phyloP scores from a whole-genome alignment of 2,888 invertebrate species.

The Steinernema carpocapsae region DNA sequence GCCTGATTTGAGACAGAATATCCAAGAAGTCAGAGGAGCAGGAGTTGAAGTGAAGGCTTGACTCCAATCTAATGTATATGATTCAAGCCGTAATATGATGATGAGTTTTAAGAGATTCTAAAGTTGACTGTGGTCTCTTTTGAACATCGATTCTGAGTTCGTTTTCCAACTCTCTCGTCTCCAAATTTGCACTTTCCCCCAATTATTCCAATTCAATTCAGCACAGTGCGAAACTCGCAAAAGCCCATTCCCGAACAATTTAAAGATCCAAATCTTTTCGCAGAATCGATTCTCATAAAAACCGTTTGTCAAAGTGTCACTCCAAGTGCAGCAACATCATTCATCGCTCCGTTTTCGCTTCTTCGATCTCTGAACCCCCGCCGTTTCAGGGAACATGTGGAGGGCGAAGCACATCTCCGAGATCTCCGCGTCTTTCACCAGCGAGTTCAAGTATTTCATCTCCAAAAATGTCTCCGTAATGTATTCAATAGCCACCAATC shows the following conservation, averaged over 20 bases:
- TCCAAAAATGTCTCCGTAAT: constrained; percentile 28
- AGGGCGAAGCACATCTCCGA: constrained; percentile 5
- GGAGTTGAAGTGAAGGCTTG: too few relatives aligned
- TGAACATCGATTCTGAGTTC: too few relatives aligned
- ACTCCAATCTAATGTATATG: too few relatives aligned
- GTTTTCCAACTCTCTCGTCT: neutral
- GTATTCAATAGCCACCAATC: constrained; percentile 21
- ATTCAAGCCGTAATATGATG: too few relatives aligned
- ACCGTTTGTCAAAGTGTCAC: neutral
- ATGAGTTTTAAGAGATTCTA: too few relatives aligned
- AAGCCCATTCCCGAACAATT: too few relatives aligned
- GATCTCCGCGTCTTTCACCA: constrained; percentile 9
- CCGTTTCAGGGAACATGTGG: constrained; percentile 30
- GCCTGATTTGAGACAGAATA: too few relatives aligned
- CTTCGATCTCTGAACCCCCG: too few relatives aligned
- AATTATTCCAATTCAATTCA: neutral
- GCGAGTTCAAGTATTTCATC: constrained; percentile 1
- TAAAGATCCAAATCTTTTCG: too few relatives aligned
- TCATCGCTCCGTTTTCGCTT: neutral
- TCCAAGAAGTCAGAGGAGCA: too few relatives aligned
- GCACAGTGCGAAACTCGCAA: neutral
- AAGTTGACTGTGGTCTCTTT: too few relatives aligned
- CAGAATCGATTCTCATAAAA: too few relatives aligned
- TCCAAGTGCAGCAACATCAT: neutral
- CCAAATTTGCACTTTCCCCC: neutral